phyloP scores from a whole-genome alignment of 2,113 vertebrate species.

The Cavia aperea region DNA sequence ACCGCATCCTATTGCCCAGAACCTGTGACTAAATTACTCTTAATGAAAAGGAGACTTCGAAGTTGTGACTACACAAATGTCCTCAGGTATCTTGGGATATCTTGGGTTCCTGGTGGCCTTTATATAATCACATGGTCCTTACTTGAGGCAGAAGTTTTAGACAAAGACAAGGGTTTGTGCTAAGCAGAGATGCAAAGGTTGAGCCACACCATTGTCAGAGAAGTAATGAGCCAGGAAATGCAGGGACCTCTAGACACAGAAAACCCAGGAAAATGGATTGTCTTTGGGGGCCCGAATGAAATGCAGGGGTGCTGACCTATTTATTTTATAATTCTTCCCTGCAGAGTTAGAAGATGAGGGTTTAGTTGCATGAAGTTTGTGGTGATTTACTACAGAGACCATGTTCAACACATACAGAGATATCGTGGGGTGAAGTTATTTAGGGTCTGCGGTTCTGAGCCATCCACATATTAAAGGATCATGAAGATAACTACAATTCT shows the following conservation, averaged over 20 bases:
- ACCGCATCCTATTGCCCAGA: not conserved
- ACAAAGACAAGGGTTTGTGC: not conserved
- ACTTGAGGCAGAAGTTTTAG: not conserved
- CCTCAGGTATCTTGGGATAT: not conserved
- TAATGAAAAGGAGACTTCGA: not conserved
- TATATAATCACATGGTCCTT: not conserved
- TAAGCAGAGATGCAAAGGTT: not conserved
- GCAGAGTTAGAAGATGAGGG: not conserved
- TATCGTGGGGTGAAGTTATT: not conserved
- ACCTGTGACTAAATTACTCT: not conserved
- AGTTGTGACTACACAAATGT: not conserved
- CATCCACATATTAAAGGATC: not conserved
- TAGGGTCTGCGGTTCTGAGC: not conserved
- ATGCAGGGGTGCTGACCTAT: fast-evolving
- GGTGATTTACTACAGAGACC: not conserved
- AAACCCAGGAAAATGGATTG: not conserved
- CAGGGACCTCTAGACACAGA: not conserved
- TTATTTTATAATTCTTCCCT: not conserved
- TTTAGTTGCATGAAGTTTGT: not conserved
- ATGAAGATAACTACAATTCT: not conserved
- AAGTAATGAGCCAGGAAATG: not conserved
- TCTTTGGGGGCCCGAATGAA: not conserved
- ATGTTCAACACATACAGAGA: not conserved
- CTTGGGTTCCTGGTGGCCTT: not conserved
- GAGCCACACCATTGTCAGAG: not conserved